Percentiles rank a stretch among this genome's conserved stretches.
These are phyloP conservation scores for Choloepus didactylus DNA, from an alignment of 2,797 vertebrate species.

Conservation along the genomic window DNA sequence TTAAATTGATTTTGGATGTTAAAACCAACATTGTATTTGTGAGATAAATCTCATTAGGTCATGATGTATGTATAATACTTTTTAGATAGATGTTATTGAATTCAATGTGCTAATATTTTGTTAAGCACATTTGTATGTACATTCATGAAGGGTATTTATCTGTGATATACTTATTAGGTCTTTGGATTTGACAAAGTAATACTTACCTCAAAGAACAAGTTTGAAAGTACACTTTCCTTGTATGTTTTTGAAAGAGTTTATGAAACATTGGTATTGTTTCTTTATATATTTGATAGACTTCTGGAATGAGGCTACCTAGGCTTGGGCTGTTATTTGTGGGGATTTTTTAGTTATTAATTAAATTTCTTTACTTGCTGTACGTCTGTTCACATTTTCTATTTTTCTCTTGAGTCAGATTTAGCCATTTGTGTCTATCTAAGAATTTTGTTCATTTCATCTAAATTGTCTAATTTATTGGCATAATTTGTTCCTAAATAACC, in stretches of 20 bases:
- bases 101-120: neutral
- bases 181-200: neutral
- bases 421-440: neutral
- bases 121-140: neutral
- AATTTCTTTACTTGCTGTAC: neutral
- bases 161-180: neutral
- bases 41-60: neutral
- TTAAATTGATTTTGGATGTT: neutral
- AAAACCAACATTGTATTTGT: neutral
- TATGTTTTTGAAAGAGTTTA: neutral
- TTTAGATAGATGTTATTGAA: neutral
- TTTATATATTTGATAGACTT: neutral
- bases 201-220: neutral
- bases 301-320: neutral
- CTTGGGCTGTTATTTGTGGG: neutral
- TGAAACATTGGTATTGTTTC: neutral
- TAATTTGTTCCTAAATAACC: neutral
- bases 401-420: neutral
- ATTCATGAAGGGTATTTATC: neutral
- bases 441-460: neutral
- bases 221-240: neutral
- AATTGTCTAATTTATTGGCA: neutral
- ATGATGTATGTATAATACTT: neutral
- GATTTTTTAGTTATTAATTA: neutral
- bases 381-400: neutral